phyloP scores from a whole-genome alignment of 2,113 vertebrate genomes.

The Elephas maximus region DNA sequence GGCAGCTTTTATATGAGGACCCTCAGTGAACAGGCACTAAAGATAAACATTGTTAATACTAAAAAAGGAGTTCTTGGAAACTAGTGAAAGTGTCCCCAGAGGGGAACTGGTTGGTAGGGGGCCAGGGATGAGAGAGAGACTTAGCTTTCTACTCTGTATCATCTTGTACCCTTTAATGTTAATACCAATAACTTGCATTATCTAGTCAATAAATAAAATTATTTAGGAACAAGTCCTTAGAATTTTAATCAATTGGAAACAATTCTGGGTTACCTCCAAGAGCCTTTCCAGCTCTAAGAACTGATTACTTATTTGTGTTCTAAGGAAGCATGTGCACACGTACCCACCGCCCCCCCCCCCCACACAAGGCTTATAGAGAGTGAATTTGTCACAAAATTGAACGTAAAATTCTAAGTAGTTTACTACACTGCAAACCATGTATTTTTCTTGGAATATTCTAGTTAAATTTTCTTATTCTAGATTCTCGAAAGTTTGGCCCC shows the following conservation, averaged over 20 bases:
- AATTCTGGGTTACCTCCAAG: background rate
- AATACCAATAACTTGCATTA: background rate
- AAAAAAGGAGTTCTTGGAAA: background rate
- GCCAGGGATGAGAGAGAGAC: background rate
- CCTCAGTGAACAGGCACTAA: background rate
- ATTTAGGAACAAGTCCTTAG: background rate
- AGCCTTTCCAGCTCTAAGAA: background rate
- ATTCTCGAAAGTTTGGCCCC: background rate
- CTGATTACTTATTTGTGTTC: background rate
- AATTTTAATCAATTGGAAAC: background rate
- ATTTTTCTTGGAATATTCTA: background rate
- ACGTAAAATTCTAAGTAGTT: background rate
- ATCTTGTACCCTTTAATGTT: background rate
- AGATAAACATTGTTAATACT: background rate
- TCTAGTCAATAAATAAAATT: background rate
- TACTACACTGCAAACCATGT: background rate
- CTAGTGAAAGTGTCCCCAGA: background rate
- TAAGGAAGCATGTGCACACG: too few relatives aligned
- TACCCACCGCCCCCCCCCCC: fast-evolving
- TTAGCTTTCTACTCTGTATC: background rate
- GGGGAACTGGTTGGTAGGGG: background rate
- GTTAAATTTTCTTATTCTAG: background rate
- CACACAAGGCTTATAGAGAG: background rate
- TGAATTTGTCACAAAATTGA: background rate
- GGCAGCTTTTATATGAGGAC: background rate